Conservation (phyloP, 1,140 invertebrate genomes). For the Conus betulinus region DNA sequence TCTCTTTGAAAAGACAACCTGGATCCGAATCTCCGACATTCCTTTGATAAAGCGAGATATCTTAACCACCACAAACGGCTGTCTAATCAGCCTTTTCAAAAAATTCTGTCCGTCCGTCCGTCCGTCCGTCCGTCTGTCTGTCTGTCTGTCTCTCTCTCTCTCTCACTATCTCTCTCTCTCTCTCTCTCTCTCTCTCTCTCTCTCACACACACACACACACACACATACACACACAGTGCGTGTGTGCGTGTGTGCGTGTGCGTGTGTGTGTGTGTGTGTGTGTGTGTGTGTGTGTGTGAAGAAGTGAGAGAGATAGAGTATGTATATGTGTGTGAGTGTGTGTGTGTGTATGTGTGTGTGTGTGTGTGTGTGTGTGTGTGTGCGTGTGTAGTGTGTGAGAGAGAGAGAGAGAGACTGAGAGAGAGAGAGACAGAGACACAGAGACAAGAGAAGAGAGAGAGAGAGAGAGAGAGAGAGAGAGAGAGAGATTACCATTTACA, state of each 20-base stretch:
- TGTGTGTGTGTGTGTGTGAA: background rate
- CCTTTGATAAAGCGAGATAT: too few relatives aligned
- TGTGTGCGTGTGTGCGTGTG: background rate
- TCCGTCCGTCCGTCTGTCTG: too few relatives aligned
- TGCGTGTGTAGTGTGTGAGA: background rate
- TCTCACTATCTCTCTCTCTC: too few relatives aligned
- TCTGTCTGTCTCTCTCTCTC: too few relatives aligned
- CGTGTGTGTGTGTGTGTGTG: background rate
- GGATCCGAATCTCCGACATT: too few relatives aligned
- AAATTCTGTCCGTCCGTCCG: too few relatives aligned
- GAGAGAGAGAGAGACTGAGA: background rate
- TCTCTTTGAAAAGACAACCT: too few relatives aligned
- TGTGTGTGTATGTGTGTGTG: constrained; percentile 4
- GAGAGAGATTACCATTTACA: too few relatives aligned
- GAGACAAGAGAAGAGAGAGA: background rate
- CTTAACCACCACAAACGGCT: too few relatives aligned
- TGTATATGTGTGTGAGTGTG: background rate
- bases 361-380: constrained; percentile 19
- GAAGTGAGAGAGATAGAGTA: background rate
- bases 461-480: background rate
- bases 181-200: too few relatives aligned
- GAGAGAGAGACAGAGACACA: constrained; percentile 40
- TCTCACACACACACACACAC: background rate
- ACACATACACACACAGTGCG: too few relatives aligned
- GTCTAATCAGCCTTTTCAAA: too few relatives aligned